Percentiles rank a stretch among this genome's conserved stretches.
Evolutionary conservation across 2,797 vertebrate species (phyloP).

Genomic region (Novumbra hubbsi): DNA sequence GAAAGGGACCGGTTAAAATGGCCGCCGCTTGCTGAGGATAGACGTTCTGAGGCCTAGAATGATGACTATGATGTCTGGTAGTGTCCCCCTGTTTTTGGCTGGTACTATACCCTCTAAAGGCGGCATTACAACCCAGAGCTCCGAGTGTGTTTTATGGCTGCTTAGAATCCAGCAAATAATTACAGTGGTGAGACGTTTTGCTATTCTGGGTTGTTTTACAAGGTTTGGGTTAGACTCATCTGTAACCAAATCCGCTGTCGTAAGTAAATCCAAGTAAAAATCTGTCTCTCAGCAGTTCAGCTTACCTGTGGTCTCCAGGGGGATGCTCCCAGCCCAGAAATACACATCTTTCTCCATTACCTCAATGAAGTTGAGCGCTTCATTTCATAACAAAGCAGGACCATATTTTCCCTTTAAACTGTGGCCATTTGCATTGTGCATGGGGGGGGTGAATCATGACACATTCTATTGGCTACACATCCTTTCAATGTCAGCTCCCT

Average conservation of each 20-base stretch:
- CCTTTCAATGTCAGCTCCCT: constrained; percentile 43
- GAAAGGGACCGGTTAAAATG: constrained; percentile 43
- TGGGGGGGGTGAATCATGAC: constrained; percentile 11
- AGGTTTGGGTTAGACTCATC: constrained; percentile 67
- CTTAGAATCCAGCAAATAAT: constrained; percentile 67
- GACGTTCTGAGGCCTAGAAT: constrained; percentile 21
- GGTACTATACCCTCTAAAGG: constrained; percentile 8
- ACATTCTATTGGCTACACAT: constrained; percentile 48
- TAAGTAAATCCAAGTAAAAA: constrained; percentile 38
- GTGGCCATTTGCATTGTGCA: constrained; percentile 51
- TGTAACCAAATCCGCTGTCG: constrained; percentile 61
- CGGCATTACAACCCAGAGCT: constrained; percentile 20
- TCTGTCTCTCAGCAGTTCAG: constrained; percentile 18
- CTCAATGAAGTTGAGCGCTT: constrained; percentile 45
- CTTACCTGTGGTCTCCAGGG: constrained; percentile 35
- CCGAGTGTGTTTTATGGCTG: constrained; percentile 79
- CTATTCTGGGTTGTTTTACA: constrained; percentile 66
- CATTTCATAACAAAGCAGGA: constrained; percentile 45
- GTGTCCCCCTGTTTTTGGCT: constrained; percentile 7
- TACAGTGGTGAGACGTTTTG: constrained; percentile 58
- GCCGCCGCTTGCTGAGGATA: constrained; percentile 13
- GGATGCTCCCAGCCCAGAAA: not conserved
- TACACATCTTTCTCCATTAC: not conserved
- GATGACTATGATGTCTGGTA: constrained; percentile 6
- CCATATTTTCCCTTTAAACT: constrained; percentile 52